phyloP scores from a whole-genome alignment of 2,797 vertebrate species.

The Odontamblyopus lacepedii region DNA sequence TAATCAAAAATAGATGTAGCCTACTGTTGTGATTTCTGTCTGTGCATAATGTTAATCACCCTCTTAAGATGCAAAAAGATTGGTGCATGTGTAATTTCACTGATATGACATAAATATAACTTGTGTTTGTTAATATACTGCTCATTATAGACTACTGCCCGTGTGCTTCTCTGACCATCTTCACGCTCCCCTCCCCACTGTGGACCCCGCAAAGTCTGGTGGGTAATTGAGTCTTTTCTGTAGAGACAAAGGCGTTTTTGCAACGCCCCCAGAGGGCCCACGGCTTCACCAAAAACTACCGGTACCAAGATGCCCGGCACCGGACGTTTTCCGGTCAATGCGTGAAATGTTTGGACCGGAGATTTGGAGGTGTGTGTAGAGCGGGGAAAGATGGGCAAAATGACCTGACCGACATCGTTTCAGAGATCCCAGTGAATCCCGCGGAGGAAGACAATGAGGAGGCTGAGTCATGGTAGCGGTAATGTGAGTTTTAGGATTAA shows the following conservation, averaged over 20 bases:
- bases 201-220: slow-evolving; percentile 55
- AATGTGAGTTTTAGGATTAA: slow-evolving; percentile 22
- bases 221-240: slow-evolving; percentile 70
- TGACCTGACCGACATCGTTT: slow-evolving; percentile 54
- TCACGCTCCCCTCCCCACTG: slow-evolving; percentile 1
- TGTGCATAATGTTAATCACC: not conserved
- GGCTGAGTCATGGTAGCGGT: slow-evolving; percentile 45
- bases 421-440: slow-evolving; percentile 46
- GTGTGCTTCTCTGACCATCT: slow-evolving; percentile 30
- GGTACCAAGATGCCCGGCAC: slow-evolving; percentile 65
- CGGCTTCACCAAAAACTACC: slow-evolving; percentile 68
- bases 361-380: slow-evolving; percentile 50
- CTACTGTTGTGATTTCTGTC: not conserved
- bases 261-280: slow-evolving; percentile 22
- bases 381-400: slow-evolving; percentile 58
- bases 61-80: not conserved
- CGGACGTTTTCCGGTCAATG: slow-evolving; percentile 72
- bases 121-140: not conserved
- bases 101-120: not conserved
- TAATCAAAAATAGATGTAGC: not conserved
- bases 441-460: slow-evolving; percentile 31
- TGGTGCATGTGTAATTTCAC: not conserved
- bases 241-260: slow-evolving; percentile 30
- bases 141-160: not conserved
- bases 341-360: slow-evolving; percentile 74